A percentile compares a stretch with the other conserved stretches of the same genome.
Evolutionary conservation across 2,888 invertebrate species (phyloP).

Genomic region (Chorisops tibialis): DNA sequence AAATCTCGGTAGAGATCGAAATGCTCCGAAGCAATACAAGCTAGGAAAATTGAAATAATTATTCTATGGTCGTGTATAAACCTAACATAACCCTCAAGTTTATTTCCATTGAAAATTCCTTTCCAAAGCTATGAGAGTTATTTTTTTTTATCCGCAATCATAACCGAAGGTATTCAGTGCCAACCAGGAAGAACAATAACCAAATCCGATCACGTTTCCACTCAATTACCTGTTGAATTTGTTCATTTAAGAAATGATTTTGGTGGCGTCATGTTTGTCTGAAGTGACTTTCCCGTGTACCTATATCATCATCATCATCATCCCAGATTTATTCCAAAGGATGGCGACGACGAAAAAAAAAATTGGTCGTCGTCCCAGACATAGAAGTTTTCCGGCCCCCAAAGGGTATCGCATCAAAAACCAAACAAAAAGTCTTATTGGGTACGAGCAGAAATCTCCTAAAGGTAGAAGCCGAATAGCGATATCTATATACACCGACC

Average conservation of each 20-base stretch:
- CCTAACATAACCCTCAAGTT: no score
- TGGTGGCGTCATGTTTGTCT: slow-evolving; percentile 27
- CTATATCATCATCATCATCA: background rate
- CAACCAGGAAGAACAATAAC: slow-evolving; percentile 37
- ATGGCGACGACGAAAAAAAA: background rate
- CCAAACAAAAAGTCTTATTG: slow-evolving; percentile 27
- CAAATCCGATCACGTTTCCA: slow-evolving; percentile 50
- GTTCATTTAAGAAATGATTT: slow-evolving; percentile 36
- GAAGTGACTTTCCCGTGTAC: background rate
- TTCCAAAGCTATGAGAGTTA: no score
- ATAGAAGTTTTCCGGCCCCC: slow-evolving; percentile 1
- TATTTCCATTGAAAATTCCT: no score
- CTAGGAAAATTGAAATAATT: no score
- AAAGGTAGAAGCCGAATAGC: slow-evolving; percentile 3
- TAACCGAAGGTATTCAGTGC: background rate
- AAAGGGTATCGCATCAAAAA: slow-evolving; percentile 7
- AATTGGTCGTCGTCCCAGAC: no score
- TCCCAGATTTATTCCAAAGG: slow-evolving; percentile 19
- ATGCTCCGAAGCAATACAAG: no score
- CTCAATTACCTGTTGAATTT: slow-evolving; percentile 49
- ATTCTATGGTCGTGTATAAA: no score
- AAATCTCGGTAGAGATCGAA: no score
- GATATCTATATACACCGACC: no score
- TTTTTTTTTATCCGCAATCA: background rate
- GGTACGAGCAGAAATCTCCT: background rate